A percentile compares a stretch with the other conserved stretches of the same genome.
Conservation (phyloP, 2,113 vertebrate species). For the Phaethornis superciliosus region DNA sequence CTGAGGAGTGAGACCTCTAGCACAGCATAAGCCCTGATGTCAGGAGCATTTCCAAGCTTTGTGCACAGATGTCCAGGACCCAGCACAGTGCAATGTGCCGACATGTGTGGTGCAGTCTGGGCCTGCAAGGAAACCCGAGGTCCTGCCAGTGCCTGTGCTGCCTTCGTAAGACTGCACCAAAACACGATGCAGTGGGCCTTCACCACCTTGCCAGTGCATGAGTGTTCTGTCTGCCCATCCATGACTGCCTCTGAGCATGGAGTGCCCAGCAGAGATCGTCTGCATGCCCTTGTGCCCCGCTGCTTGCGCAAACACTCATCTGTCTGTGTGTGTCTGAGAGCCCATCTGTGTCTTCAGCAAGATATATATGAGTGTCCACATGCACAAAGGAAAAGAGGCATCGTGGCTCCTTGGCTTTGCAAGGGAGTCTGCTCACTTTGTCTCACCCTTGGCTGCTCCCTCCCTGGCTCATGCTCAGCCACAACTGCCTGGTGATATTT, state of each 20-base stretch:
- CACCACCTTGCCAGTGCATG: no score
- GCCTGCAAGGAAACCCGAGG: accelerated
- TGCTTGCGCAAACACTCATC: background rate
- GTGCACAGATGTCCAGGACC: accelerated
- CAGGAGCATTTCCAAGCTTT: accelerated
- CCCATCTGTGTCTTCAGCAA: background rate
- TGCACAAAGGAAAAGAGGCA: accelerated
- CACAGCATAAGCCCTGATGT: background rate
- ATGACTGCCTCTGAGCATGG: no score
- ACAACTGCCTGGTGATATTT: background rate
- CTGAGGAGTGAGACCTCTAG: background rate
- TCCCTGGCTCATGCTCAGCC: background rate
- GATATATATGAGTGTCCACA: accelerated
- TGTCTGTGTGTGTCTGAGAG: background rate
- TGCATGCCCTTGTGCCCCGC: background rate
- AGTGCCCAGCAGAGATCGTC: background rate
- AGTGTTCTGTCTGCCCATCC: no score
- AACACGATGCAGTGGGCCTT: background rate
- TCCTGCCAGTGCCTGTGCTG: accelerated
- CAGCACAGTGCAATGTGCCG: accelerated
- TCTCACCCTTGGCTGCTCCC: background rate
- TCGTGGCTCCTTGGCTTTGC: accelerated
- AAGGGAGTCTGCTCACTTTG: background rate
- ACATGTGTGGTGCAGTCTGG: accelerated
- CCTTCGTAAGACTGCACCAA: background rate